Percentiles rank a stretch among this genome's conserved stretches.
Evolutionary conservation across 2,113 vertebrate genomes (phyloP).

Genomic region (Apeltes quadracus): DNA sequence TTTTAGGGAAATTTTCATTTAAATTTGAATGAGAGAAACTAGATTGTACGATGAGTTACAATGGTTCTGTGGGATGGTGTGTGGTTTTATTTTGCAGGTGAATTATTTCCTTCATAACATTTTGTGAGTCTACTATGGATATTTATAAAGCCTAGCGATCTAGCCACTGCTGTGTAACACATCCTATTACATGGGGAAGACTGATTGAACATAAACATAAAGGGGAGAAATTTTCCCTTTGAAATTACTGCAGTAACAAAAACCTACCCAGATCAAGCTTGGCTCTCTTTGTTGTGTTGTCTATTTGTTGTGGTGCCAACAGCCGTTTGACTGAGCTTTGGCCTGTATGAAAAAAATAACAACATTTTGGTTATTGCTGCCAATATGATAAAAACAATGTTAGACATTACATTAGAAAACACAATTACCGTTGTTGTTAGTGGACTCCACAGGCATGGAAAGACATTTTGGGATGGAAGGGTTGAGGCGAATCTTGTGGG

Average conservation of each 20-base stretch:
- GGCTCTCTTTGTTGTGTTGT: constrained; percentile 75
- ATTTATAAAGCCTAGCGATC: background rate
- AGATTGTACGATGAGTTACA: background rate
- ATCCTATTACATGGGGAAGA: no score
- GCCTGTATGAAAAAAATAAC: constrained; percentile 56
- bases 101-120: background rate
- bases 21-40: background rate
- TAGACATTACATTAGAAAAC: background rate
- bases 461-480: constrained; percentile 27
- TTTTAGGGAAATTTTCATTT: background rate
- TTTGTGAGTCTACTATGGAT: background rate
- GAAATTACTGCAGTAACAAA: background rate
- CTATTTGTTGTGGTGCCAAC: constrained; percentile 68
- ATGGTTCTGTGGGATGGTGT: background rate
- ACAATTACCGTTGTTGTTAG: constrained; percentile 44
- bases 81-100: background rate
- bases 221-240: background rate
- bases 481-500: constrained; percentile 50
- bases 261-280: constrained; percentile 75
- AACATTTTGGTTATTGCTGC: background rate
- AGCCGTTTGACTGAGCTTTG: constrained; percentile 74
- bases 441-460: constrained; percentile 31
- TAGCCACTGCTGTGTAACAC: background rate
- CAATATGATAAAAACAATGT: background rate
- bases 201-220: background rate